These are phyloP conservation scores for Cheiracanthium punctorium DNA, from an alignment of 2,888 invertebrate genomes.

Conservation along the genomic window DNA sequence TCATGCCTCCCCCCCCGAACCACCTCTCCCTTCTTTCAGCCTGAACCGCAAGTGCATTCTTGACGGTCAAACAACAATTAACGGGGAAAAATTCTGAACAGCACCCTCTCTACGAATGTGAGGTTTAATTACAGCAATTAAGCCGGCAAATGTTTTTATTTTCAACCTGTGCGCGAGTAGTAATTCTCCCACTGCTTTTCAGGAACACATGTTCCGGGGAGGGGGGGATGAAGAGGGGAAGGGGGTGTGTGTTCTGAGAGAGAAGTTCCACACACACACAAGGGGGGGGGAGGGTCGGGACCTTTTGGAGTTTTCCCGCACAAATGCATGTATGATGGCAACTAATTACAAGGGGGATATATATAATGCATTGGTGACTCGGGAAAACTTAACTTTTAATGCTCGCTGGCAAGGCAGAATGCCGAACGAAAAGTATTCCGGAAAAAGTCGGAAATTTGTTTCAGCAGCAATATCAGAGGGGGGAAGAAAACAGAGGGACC, in stretches of 20 bases:
- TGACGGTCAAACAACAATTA: conserved; percentile 68
- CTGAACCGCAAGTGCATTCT: conserved; percentile 46
- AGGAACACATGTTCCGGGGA: conserved; percentile 53
- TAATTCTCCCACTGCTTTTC: conserved; percentile 41
- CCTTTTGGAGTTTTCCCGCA: conserved; percentile 34
- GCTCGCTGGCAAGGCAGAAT: conserved; percentile 22
- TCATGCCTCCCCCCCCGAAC: conserved; percentile 18
- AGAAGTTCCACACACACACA: no score
- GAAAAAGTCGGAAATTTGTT: conserved; percentile 46
- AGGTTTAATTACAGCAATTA: conserved; percentile 68
- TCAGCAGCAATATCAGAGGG: not conserved
- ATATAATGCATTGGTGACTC: conserved; percentile 32
- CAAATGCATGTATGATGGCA: conserved; percentile 66
- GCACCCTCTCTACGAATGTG: conserved; percentile 50
- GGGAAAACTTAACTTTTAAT: conserved; percentile 58
- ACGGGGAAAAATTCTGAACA: conserved; percentile 48
- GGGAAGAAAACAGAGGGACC: no score
- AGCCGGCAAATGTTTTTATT: conserved; percentile 41
- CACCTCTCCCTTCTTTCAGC: conserved; percentile 21
- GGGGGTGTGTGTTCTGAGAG: not conserved
- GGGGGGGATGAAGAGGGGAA: not conserved
- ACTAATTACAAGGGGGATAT: conserved; percentile 48
- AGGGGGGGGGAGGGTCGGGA: conserved; percentile 4
- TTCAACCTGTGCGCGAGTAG: conserved; percentile 25
- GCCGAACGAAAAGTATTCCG: conserved; percentile 4